A percentile compares a stretch with the other conserved stretches of the same genome.
These are phyloP conservation scores for Phragmatobia fuliginosa DNA, from an alignment of 2,888 invertebrate genomes.

Conservation along the genomic window DNA sequence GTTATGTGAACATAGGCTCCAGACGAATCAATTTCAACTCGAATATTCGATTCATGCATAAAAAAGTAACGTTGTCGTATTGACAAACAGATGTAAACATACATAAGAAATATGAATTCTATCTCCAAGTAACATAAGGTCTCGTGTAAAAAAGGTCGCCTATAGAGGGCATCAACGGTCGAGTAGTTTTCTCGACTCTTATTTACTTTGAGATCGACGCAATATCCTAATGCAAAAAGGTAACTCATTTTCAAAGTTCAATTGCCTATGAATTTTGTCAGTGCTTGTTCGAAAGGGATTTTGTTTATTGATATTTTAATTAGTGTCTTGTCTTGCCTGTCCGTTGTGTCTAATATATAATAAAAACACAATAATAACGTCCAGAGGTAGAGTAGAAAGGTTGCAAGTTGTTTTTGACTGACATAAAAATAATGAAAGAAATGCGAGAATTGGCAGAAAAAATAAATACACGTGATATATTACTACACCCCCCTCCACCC, in stretches of 20 bases:
- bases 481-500: no score
- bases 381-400: no score
- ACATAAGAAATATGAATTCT: slow-evolving; percentile 16
- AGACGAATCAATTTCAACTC: slow-evolving; percentile 1
- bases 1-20: neutral
- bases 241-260: slow-evolving; percentile 44
- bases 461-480: no score
- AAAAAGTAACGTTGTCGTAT: slow-evolving; percentile 7
- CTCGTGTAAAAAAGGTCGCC: slow-evolving; percentile 36
- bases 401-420: no score
- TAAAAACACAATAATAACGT: no score
- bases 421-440: no score
- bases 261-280: slow-evolving; percentile 29
- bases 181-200: slow-evolving; percentile 44
- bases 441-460: no score
- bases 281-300: neutral
- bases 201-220: slow-evolving; percentile 48
- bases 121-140: slow-evolving; percentile 15
- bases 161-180: slow-evolving; percentile 41
- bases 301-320: neutral
- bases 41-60: slow-evolving; percentile 5
- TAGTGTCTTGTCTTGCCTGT: no score
- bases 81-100: slow-evolving; percentile 9
- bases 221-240: slow-evolving; percentile 56
- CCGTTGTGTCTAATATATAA: no score